A percentile compares a stretch with the other conserved stretches of the same genome.
phyloP scores from a whole-genome alignment of 2,888 invertebrate species.

The Mesorhabditis sp. region DNA sequence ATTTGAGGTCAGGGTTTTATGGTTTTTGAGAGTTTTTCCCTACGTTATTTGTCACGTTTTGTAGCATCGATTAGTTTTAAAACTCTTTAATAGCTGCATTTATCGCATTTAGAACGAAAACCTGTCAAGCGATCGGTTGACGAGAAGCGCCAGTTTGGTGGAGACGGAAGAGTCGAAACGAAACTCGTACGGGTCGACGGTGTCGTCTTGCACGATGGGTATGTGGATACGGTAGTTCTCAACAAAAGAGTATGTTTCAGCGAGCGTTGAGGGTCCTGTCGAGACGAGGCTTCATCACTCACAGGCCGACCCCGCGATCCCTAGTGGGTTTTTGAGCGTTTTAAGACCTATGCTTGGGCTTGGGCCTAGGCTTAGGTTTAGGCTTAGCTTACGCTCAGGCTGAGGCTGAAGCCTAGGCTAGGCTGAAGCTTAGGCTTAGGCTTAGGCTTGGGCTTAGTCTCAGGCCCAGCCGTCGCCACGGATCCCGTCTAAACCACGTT shows the following conservation, averaged over 20 bases:
- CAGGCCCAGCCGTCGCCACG: too few species aligned
- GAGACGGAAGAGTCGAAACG: constrained; percentile 19
- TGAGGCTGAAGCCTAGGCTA: too few species aligned
- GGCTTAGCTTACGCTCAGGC: too few species aligned
- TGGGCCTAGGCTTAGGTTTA: too few species aligned
- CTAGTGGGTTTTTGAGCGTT: neutral
- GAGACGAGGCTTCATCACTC: neutral
- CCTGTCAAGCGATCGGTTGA: constrained; percentile 11
- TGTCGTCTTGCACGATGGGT: constrained; percentile 14
- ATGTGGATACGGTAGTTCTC: neutral
- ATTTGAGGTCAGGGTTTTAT: constrained; percentile 13
- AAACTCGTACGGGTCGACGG: constrained; percentile 21
- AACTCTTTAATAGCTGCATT: too few species aligned
- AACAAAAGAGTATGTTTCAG: neutral
- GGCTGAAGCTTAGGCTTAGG: too few species aligned
- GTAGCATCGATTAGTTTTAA: too few species aligned
- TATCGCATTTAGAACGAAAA: constrained; percentile 14
- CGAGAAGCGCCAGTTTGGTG: constrained; percentile 17
- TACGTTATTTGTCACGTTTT: too few species aligned
- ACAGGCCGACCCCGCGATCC: neutral
- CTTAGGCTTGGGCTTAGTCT: too few species aligned
- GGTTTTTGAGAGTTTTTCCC: too few species aligned
- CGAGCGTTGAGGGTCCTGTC: neutral
- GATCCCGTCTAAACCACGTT: neutral
- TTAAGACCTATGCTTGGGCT: too few species aligned